Evolutionary conservation across 2,113 vertebrate genomes (phyloP), one percentile per base, ranked within the genome.

Genomic region (Columbina picui): DNA sequence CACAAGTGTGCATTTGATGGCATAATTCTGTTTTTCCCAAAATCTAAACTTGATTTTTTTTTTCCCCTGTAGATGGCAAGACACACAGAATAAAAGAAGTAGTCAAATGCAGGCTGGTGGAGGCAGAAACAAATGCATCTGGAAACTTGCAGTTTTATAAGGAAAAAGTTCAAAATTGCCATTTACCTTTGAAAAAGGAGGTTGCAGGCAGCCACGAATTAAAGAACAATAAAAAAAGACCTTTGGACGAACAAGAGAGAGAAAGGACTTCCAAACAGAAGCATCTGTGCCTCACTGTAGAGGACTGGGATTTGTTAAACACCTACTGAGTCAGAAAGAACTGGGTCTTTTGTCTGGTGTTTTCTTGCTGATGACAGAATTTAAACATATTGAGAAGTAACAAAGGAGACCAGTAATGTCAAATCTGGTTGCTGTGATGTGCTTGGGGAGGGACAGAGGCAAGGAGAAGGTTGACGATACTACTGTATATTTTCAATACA

Each of bases 281-380:
- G 29, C 96, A 97, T 13, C 85, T 98, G n/a, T 96, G 97, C 92
- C 96, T 99, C 32, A 96, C 98, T 41, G 91, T 97, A 67, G 98
- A 99, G 84, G 99, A 99, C 95, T 97, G 99, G 96, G 98, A 99
- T 87, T 97, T 99, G 89, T 94, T 99, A 94, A 99, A 99, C 96
- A 98, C 98, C 91, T 99, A 99, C 87, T 99, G 98, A 99, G 92
- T 92, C 89, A 94, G 69, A 69, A 87, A 90, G 87, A 92, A 92
- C 73, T 49, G 84, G 80, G 67, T 89, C 89, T 94, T 91, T 92
- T 92, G 77, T 87, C 84, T 82, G 90, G 93, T 90, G 64, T 91
- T 97, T 71, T 93, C 89, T 96, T 92, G 95, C 86, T 92, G 89
- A 84, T 93, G 64, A 47, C 50, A 80, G 95, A 94, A 83, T 95